phyloP scores from a whole-genome alignment of 2,797 vertebrate species.

The Natrix natrix region DNA sequence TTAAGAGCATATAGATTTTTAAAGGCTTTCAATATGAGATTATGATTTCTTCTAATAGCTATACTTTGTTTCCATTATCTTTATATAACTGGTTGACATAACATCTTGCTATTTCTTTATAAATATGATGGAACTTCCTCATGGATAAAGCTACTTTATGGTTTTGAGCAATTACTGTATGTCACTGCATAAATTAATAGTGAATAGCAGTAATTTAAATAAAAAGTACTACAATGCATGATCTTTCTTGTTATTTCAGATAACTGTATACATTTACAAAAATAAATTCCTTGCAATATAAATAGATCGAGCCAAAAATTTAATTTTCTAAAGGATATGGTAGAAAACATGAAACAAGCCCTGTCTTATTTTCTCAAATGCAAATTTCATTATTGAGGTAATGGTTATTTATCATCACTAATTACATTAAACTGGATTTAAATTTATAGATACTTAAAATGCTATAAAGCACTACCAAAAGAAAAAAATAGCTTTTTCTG shows the following conservation, averaged over 20 bases:
- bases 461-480: background rate
- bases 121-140: background rate
- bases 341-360: background rate
- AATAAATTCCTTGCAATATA: background rate
- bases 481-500: background rate
- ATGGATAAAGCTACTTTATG: background rate
- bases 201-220: background rate
- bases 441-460: background rate
- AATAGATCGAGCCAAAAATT: background rate
- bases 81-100: background rate
- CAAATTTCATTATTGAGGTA: background rate
- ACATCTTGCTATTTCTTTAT: background rate
- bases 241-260: background rate
- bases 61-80: background rate
- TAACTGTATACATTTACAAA: background rate
- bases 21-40: background rate
- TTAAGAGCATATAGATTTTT: background rate
- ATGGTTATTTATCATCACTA: background rate
- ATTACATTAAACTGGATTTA: background rate
- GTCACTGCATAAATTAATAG: background rate
- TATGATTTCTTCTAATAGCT: background rate
- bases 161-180: background rate
- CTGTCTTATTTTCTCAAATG: background rate
- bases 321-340: background rate
- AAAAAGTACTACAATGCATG: background rate